Conservation (phyloP, 2,797 vertebrate species). For the Myotis myotis region DNA sequence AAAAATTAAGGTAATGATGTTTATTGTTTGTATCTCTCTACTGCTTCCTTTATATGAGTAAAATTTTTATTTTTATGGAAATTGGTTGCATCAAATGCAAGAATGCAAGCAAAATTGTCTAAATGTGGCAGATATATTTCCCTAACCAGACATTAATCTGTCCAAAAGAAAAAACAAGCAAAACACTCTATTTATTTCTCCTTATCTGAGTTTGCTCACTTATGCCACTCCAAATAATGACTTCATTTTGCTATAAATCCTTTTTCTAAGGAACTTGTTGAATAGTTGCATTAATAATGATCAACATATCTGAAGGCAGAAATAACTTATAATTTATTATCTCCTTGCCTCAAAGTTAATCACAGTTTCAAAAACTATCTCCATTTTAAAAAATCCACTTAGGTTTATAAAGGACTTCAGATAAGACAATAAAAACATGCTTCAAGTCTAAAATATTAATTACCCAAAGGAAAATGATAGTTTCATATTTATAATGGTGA, state of each 20-base stretch:
- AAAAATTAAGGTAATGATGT: slow-evolving; percentile 59
- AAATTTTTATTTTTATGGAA: slow-evolving; percentile 75
- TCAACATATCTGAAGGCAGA: neutral
- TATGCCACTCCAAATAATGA: slow-evolving; percentile 25
- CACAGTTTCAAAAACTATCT: slow-evolving; percentile 14
- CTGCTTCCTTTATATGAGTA: slow-evolving; percentile 18
- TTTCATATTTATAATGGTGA: neutral
- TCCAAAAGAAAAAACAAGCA: slow-evolving; percentile 29
- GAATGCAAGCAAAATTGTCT: slow-evolving; percentile 54
- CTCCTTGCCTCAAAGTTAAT: slow-evolving; percentile 42
- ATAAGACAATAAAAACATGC: neutral
- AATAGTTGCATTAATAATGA: neutral
- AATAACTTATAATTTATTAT: slow-evolving; percentile 23
- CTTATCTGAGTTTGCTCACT: slow-evolving; percentile 28
- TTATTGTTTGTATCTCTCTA: slow-evolving; percentile 51
- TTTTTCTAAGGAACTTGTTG: slow-evolving; percentile 39
- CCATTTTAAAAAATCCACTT: neutral
- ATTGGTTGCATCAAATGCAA: slow-evolving; percentile 56
- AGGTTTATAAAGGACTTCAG: neutral
- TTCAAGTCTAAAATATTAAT: neutral
- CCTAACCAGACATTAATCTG: slow-evolving; percentile 56
- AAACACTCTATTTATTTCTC: slow-evolving; percentile 42
- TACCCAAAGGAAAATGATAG: neutral
- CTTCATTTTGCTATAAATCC: slow-evolving; percentile 37
- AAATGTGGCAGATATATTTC: slow-evolving; percentile 57